Conservation (phyloP, 2,888 invertebrate genomes). For the Nephrotoma flavescens region DNA sequence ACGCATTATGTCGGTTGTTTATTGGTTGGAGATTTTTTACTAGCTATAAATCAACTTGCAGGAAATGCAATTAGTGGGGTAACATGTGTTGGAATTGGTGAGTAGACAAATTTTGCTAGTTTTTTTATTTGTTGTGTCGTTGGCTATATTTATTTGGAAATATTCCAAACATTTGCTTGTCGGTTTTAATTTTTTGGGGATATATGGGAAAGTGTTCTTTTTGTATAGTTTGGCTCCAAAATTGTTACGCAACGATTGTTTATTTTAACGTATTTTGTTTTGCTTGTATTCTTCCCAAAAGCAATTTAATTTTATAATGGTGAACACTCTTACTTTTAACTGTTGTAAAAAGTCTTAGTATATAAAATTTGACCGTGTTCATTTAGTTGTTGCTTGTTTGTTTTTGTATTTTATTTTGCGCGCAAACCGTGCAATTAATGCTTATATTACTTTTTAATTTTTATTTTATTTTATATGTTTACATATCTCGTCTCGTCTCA, state of each 20-base stretch:
- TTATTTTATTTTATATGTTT: neutral
- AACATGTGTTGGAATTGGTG: conserved; percentile 53
- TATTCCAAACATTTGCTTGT: conserved; percentile 1
- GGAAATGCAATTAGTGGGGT: conserved; percentile 42
- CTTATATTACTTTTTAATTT: neutral
- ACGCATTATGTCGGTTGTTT: conserved; percentile 75
- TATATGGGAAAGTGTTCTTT: neutral
- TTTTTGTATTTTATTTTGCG: neutral
- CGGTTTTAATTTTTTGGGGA: neutral
- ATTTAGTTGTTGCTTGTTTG: neutral
- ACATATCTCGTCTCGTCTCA: neutral
- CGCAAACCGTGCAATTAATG: neutral
- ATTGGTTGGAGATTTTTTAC: conserved; percentile 62
- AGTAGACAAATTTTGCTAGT: conserved; percentile 26
- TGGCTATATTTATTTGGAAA: conserved; percentile 1
- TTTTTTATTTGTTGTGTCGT: neutral
- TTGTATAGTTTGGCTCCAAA: neutral
- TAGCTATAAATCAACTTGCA: conserved; percentile 62
- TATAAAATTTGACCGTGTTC: neutral
- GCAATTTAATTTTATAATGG: neutral
- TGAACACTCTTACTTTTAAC: neutral
- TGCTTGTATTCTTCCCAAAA: neutral
- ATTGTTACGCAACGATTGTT: neutral
- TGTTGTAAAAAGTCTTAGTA: neutral
- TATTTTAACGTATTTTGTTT: neutral